Base-by-base conservation (phyloP, 2,113 vertebrate species). In the Nanorana parkeri region DNA sequence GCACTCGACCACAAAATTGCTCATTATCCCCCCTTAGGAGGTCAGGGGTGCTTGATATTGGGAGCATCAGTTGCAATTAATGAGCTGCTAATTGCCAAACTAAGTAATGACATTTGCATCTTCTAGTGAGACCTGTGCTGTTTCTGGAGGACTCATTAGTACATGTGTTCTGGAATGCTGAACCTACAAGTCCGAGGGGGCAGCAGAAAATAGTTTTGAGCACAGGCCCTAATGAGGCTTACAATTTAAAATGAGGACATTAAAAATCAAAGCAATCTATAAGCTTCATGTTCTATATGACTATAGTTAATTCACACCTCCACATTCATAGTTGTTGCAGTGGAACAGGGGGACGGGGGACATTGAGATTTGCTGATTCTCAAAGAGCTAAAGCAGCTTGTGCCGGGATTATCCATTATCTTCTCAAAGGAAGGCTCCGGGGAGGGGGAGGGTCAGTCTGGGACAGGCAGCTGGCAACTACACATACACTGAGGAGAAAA, bases 321-420 rank as follows among this genome's bases (percentile, higher is more conserved):
- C 24, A 8, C 68, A 24, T 67, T 23, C 64, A 7, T 2, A 20
- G 58, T 26, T 63, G 5, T 29, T 24, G 1, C 41, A 3, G 24
- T 19, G 6, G 26, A 20, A 71, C 28, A 36, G 47, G 56, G 47
- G 67, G 64, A 24, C 60, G 63, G 61, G 51, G 29, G 41, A 72
- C 58, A 67, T n/a, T 68, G 65, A 81, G 79, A 81, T 81, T 81
- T 81, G 79, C 79, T 81, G 79, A 81, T 81, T 81, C 69, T 73
- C 60, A 81, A 81, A 73, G 68, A 64, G 54, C 0, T 26, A 51
- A 61, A 81, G 21, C 68, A 17, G 68, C 79, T 81, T 81, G 58
- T 81, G 41, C 23, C 15, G 2, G 79, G 79, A 81, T 81, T 81
- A 81, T 66, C 60, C 13, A 36, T 81, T 81, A 81, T 74, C 69